phyloP scores from a whole-genome alignment of 2,888 invertebrate genomes.

The Fragum fragum region DNA sequence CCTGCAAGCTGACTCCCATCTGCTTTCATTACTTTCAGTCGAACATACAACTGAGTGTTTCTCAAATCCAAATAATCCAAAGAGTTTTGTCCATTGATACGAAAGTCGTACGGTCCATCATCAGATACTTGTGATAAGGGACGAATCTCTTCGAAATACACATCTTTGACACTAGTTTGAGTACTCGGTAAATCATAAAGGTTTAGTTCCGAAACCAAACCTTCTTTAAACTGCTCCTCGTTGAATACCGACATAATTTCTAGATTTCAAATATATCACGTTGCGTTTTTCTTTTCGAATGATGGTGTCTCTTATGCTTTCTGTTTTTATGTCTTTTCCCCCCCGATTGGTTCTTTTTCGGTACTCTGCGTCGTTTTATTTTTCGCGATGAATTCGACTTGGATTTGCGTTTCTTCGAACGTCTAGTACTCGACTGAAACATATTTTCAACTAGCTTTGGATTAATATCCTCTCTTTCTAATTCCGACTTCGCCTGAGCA shows the following conservation, averaged over 20 bases:
- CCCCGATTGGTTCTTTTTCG: not conserved
- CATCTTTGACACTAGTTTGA: slow-evolving; percentile 55
- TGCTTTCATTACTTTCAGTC: slow-evolving; percentile 48
- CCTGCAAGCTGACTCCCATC: slow-evolving; percentile 43
- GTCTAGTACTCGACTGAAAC: not conserved
- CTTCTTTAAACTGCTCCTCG: slow-evolving; percentile 52
- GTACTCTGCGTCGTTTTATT: slow-evolving; percentile 21
- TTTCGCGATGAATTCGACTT: not conserved
- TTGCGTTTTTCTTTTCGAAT: not conserved
- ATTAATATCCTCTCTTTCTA: slow-evolving; percentile 41
- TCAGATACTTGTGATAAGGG: slow-evolving; percentile 48
- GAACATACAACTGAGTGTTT: slow-evolving; percentile 52
- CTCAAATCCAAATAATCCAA: slow-evolving; percentile 63
- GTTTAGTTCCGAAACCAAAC: slow-evolving; percentile 48
- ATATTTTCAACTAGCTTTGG: slow-evolving; percentile 27
- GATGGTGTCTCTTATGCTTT: not conserved
- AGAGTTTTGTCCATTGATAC: slow-evolving; percentile 61
- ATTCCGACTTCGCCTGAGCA: slow-evolving; percentile 16
- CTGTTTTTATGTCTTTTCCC: not conserved
- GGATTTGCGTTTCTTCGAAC: slow-evolving; percentile 38
- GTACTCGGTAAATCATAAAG: slow-evolving; percentile 62
- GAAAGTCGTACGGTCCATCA: slow-evolving; percentile 61
- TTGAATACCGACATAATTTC: slow-evolving; percentile 59
- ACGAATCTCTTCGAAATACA: slow-evolving; percentile 59
- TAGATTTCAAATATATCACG: slow-evolving; percentile 46